Conservation (phyloP, 2,113 vertebrate genomes). For the Pteruthius melanotis region DNA sequence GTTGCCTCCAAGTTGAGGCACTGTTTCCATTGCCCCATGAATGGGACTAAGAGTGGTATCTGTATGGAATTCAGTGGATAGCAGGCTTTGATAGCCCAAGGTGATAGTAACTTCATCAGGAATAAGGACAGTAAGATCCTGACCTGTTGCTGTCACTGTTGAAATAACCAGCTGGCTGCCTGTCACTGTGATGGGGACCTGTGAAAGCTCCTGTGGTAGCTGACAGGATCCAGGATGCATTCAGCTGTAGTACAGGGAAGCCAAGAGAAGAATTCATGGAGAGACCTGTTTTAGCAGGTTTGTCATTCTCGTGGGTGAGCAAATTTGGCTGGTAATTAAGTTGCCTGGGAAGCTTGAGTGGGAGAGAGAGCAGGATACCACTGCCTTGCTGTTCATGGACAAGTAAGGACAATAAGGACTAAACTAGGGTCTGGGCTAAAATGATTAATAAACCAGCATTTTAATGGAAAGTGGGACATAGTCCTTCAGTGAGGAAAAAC, state of each 20-base stretch:
- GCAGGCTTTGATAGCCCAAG: neutral
- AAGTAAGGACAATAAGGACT: neutral
- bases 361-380: neutral
- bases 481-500: neutral
- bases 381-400: neutral
- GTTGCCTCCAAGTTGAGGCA: neutral
- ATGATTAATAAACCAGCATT: neutral
- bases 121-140: neutral
- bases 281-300: neutral
- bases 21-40: neutral
- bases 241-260: neutral
- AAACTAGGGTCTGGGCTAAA: neutral
- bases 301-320: neutral
- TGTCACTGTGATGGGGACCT: neutral
- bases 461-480: neutral
- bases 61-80: neutral
- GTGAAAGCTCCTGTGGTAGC: neutral
- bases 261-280: neutral
- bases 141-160: neutral
- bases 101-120: neutral
- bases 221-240: neutral
- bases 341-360: neutral
- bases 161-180: neutral
- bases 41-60: neutral
- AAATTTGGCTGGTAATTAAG: neutral